A percentile compares a stretch with the other conserved stretches of the same genome.
These are phyloP conservation scores for Myocastor coypus DNA, from an alignment of 2,113 vertebrate species.

Conservation along the genomic window DNA sequence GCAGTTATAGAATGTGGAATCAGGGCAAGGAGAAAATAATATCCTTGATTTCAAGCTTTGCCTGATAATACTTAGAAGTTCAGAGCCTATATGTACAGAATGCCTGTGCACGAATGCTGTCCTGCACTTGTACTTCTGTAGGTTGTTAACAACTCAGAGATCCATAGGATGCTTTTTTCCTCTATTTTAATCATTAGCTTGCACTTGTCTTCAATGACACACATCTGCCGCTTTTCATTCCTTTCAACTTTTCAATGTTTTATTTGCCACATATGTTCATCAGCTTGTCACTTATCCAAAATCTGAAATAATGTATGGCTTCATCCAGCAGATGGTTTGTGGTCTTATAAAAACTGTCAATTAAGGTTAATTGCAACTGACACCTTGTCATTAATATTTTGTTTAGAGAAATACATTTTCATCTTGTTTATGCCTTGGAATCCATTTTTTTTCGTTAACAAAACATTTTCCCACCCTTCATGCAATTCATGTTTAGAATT, in stretches of 20 bases:
- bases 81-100: background rate
- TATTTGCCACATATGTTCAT: constrained; percentile 26
- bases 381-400: background rate
- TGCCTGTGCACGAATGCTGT: background rate
- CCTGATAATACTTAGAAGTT: background rate
- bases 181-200: constrained; percentile 4
- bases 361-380: constrained; percentile 32
- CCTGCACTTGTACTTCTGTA: background rate
- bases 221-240: constrained; percentile 8
- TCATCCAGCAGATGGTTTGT: constrained; percentile 2
- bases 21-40: background rate
- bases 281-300: background rate
- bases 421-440: background rate
- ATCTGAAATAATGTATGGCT: constrained; percentile 7
- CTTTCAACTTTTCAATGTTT: background rate
- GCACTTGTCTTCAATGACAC: background rate
- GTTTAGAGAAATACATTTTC: background rate
- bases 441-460: constrained; percentile 23
- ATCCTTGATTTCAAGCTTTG: background rate
- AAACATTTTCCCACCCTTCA: background rate
- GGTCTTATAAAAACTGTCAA: constrained; percentile 23
- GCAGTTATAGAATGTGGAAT: background rate
- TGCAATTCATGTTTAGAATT: background rate
- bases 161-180: background rate
- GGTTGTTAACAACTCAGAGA: background rate